Evolutionary conservation across 2,113 vertebrate species (phyloP).

Genomic region (Elaphurus davidianus): DNA sequence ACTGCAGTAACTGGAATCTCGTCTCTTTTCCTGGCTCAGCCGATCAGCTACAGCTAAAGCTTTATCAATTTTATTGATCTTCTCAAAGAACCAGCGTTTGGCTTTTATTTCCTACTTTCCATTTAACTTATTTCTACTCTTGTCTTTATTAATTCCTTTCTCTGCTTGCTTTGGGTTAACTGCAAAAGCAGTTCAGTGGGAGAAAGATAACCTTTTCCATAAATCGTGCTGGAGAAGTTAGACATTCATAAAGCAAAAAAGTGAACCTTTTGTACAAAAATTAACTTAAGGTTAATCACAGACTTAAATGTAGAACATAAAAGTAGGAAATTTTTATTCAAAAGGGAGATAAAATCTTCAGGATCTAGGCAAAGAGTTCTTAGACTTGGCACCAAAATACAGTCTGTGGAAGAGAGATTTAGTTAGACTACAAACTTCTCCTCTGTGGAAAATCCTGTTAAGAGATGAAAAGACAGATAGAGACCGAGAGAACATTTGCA

Average conservation of each 20-base stretch:
- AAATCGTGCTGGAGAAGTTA: rapidly evolving
- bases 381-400: neutral
- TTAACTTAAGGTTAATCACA: neutral
- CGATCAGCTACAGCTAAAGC: neutral
- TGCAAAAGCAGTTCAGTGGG: neutral
- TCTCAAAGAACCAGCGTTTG: neutral
- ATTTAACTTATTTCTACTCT: neutral
- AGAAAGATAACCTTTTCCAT: neutral
- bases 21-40: neutral
- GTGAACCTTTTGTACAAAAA: too few species aligned
- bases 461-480: neutral
- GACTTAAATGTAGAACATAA: neutral
- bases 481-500: neutral
- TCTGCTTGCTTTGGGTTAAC: neutral
- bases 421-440: neutral
- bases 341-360: neutral
- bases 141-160: neutral
- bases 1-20: neutral
- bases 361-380: neutral
- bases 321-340: neutral
- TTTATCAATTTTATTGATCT: neutral
- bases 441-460: neutral
- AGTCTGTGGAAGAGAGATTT: neutral
- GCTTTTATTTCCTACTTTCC: neutral
- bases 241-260: neutral